Base-by-base conservation (phyloP, 2,888 invertebrate genomes). In the Andrena flavipes region DNA sequence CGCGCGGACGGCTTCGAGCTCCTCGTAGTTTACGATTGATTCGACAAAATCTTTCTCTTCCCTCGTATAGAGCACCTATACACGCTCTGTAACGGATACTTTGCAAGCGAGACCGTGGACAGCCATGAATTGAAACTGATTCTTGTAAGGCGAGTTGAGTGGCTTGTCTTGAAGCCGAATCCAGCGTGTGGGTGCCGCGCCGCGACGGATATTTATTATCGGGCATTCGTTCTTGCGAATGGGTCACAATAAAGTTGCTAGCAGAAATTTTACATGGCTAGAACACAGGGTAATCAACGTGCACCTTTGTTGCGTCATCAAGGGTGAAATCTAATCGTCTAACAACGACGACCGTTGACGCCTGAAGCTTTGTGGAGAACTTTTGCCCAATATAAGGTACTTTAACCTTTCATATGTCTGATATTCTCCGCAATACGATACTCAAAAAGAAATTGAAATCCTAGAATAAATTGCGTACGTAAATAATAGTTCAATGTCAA, bases 121-220 rank as follows among this genome's bases (percentile, higher is more conserved):
- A 74, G 67, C 63, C 69, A 59, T 83, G 83, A 82, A 82, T 83
- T 64, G 83, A 82, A 83, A 83, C 83, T 49, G 82, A 83, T 69
- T 82, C 82, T 71, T 29, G 68, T 59, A 56, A 49, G 71, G 72
- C 80, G 73, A 65, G 73, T 77, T 71, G 78, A 82, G 77, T 63
- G 70, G 77, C 73, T 72, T 70, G 70, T 77, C 81, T 72, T 20
- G 60, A 42, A 33, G 71, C 74, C 74, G 74, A 82, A 78, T 64
- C 67, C 78, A 20, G 60, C 82, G 82, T 84, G 84, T 84, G 84
- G 84, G 84, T 84, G 84, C 79, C 65, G 60, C 54, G 73, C 51
- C 63, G 70, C 64, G 75, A 54, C 48, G 84, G 80, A 84, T 78
- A 84, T 84, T 84, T 78, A 84, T 82, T 69, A 49, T 71, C 65